Percentiles rank a stretch among this genome's conserved stretches.
These are phyloP conservation scores for Agriopis marginaria DNA, from an alignment of 2,888 invertebrate genomes.

Conservation along the genomic window DNA sequence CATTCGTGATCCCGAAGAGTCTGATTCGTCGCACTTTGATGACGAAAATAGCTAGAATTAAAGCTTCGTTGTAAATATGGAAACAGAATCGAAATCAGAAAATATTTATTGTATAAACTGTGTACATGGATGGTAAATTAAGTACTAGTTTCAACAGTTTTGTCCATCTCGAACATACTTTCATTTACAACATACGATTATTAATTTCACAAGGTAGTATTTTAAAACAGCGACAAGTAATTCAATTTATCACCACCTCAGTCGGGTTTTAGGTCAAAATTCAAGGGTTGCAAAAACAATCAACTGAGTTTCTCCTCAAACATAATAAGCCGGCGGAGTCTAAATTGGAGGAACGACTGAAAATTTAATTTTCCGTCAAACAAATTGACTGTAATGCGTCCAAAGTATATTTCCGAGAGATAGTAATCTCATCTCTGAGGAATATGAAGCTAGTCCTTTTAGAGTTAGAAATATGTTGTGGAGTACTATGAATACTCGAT, in stretches of 20 bases:
- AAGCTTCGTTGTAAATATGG: background rate
- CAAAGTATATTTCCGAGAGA: constrained; percentile 28
- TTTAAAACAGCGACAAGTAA: background rate
- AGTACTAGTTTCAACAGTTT: too few species aligned
- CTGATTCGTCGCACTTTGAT: too few species aligned
- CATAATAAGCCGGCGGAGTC: background rate
- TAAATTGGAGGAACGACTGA: constrained; percentile 7
- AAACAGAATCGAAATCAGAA: too few species aligned
- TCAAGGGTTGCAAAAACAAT: background rate
- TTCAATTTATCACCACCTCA: background rate
- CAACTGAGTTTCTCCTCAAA: background rate
- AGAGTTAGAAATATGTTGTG: constrained; percentile 41
- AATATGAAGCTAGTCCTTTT: constrained; percentile 36
- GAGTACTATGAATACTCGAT: constrained; percentile 46
- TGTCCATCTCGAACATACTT: too few species aligned
- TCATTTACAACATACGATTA: too few species aligned
- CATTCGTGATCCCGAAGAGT: too few species aligned
- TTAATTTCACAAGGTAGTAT: too few species aligned
- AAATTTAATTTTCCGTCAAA: constrained; percentile 29
- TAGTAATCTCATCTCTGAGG: constrained; percentile 40
- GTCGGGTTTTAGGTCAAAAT: constrained; percentile 1
- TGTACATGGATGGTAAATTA: too few species aligned
- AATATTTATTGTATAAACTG: too few species aligned
- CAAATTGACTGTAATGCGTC: constrained; percentile 34
- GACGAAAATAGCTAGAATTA: background rate